These are phyloP conservation scores for Tragelaphus eurycerus DNA, from an alignment of 2,797 vertebrate genomes.

Conservation along the genomic window DNA sequence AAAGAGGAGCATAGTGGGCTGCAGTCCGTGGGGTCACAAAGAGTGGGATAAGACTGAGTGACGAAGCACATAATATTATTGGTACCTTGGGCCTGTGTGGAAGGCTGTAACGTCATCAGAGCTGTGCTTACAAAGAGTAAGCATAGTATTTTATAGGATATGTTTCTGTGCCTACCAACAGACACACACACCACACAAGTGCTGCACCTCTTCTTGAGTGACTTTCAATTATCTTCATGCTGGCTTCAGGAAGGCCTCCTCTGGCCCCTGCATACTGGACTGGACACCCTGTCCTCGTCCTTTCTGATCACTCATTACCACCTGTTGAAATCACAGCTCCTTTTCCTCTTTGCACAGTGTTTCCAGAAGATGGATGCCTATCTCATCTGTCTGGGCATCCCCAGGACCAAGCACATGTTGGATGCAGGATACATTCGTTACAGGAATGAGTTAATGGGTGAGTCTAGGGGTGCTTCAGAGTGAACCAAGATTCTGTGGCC, in stretches of 20 bases:
- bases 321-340: not conserved
- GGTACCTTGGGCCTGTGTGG: rapidly evolving
- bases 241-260: not conserved
- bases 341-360: not conserved
- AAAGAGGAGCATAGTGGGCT: not conserved
- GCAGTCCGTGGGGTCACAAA: not conserved
- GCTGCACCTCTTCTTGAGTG: not conserved
- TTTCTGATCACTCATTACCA: not conserved
- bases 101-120: not conserved
- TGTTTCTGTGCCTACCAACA: not conserved
- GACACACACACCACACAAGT: not conserved
- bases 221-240: not conserved
- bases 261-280: not conserved
- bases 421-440: not conserved
- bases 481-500: not conserved
- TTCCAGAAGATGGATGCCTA: rapidly evolving
- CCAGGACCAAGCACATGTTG: not conserved
- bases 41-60: not conserved
- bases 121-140: not conserved
- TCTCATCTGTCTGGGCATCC: too few relatives aligned
- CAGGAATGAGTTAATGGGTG: not conserved
- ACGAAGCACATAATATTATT: not conserved
- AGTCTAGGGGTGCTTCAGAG: not conserved
- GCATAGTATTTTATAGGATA: not conserved
- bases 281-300: too few relatives aligned